Conservation (phyloP, 2,113 vertebrate species). For the Scopus umbretta region DNA sequence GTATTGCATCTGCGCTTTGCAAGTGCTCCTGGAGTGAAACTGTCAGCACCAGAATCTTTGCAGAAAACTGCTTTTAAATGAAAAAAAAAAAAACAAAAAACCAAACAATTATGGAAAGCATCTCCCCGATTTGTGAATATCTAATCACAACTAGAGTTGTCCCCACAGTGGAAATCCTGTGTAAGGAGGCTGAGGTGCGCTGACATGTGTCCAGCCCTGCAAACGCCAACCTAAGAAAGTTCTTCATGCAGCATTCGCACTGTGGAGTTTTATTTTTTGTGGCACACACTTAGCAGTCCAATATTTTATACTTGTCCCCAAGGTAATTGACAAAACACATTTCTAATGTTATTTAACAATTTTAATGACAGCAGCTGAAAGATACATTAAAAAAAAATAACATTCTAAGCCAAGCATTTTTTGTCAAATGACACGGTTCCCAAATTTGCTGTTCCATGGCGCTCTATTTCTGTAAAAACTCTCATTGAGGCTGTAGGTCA, state of each 20-base stretch:
- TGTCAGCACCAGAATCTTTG: not conserved
- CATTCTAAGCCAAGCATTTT: not conserved
- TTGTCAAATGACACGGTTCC: not conserved
- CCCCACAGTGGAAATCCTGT: not conserved
- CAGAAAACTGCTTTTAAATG: not conserved
- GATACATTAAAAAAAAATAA: not conserved
- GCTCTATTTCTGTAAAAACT: not conserved
- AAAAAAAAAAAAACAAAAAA: too few species aligned
- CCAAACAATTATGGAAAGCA: not conserved
- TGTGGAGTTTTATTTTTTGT: not conserved
- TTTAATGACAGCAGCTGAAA: not conserved
- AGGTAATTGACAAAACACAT: not conserved
- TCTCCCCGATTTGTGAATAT: not conserved
- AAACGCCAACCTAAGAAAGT: not conserved
- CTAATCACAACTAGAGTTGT: not conserved
- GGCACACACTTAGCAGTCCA: not conserved
- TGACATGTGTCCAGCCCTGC: accelerated
- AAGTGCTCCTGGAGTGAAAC: not conserved
- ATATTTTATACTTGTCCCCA: not conserved
- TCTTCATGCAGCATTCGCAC: not conserved
- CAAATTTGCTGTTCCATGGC: not conserved
- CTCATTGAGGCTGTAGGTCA: conserved; percentile 35
- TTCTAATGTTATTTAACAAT: not conserved
- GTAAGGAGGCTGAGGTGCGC: not conserved
- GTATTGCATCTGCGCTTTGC: not conserved